Conservation (phyloP, 2,113 vertebrate genomes). For the Cnemophilus loriae region DNA sequence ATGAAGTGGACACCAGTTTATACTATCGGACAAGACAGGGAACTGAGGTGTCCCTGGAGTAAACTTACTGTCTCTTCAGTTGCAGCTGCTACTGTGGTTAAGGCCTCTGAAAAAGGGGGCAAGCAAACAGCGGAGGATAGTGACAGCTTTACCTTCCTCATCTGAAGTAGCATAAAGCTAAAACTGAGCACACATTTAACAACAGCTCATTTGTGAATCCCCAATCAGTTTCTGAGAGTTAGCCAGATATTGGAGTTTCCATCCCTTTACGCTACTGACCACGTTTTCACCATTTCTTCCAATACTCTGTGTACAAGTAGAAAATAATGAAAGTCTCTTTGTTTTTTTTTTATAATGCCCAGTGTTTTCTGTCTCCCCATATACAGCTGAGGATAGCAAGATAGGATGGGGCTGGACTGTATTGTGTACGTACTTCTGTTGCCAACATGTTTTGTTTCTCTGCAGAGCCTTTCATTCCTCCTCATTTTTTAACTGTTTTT, state of each 20-base stretch:
- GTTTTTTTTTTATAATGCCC: neutral
- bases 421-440: neutral
- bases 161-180: neutral
- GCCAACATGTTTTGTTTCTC: neutral
- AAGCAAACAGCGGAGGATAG: neutral
- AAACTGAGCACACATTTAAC: neutral
- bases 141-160: neutral
- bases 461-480: neutral
- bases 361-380: neutral
- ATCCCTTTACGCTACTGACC: neutral
- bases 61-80: neutral
- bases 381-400: neutral
- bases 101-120: neutral
- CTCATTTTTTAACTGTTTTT: neutral
- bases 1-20: neutral
- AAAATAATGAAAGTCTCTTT: neutral
- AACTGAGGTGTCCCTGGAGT: neutral
- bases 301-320: neutral
- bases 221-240: neutral
- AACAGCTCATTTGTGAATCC: neutral
- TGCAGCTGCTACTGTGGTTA: neutral
- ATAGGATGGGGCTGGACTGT: neutral
- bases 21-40: neutral
- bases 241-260: neutral
- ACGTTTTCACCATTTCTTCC: neutral